Evolutionary conservation across 2,888 invertebrate species (phyloP), one percentile per base, ranked within the genome.

Genomic region (Dryococelus australis): DNA sequence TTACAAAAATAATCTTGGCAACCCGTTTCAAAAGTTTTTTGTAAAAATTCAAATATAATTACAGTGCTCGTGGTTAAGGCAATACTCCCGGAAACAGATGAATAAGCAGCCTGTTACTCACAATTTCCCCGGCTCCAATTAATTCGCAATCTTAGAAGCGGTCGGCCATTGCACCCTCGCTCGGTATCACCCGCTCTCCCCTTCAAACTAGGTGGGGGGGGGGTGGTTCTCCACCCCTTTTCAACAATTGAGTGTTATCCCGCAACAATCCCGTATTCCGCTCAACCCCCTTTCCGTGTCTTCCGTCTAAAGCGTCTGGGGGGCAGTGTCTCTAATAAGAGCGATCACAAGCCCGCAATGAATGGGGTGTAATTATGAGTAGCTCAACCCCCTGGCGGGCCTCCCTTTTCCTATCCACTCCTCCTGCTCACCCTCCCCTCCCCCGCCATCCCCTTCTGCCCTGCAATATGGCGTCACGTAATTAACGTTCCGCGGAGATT

Each of bases 341-440:
- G 83, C 83, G 27, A 83, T 83, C 83, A 83, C 83, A 83, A 28
- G 35, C 83, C 83, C 43, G 83, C 83, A 83, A 83, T 83, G 83
- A 83, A 83, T 83, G 83, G 83, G 83, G 83, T 83, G 83, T 83
- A 83, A 83, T 83, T 83, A 83, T 83, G 83, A 83, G 83, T 43
- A 83, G 83, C 83, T 83, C 28, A 83, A 35, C 13, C 83, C 83
- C 83, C 28, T 8, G 35, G 10, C 1, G 47, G 47, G 16, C 47
- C 2, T 16, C 47, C 47, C 16, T 6, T 47, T 16, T 6, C 47
- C 47, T 47, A 16, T 6, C 47, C 47, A 35, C n/a, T 24, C 65
- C n/a, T 24, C 3, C 65, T n/a, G 65, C 65, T n/a, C 8, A 16
- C 10, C 24, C 16, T 24, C 0, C 8, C 0, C 8, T 8, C 51